A percentile compares a stretch with the other conserved stretches of the same genome.
phyloP scores from a whole-genome alignment of 2,113 vertebrate genomes.

The Dipodomys stephensi region DNA sequence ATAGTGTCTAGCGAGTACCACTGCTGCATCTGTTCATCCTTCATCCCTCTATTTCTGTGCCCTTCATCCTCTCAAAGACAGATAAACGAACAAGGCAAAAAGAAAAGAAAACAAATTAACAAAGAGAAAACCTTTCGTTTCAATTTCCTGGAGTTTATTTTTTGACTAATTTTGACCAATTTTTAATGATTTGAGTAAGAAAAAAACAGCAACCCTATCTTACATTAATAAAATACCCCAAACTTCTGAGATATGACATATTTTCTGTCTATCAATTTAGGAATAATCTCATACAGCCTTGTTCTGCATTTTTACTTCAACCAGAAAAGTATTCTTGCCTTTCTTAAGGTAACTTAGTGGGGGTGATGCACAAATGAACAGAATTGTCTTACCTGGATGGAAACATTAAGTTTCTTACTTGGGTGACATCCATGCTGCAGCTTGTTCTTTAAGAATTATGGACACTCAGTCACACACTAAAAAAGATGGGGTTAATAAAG shows the following conservation, averaged over 20 bases:
- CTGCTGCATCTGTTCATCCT: too few relatives aligned
- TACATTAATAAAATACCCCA: neutral
- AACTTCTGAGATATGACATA: slow-evolving; percentile 26
- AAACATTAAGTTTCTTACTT: neutral
- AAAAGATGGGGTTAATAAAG: neutral
- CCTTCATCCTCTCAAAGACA: too few relatives aligned
- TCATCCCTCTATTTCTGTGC: too few relatives aligned
- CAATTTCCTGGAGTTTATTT: slow-evolving; percentile 4
- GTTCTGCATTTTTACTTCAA: neutral
- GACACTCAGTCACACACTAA: neutral
- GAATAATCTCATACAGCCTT: neutral
- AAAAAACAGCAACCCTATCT: neutral
- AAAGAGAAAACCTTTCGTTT: too few relatives aligned
- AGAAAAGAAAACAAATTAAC: too few relatives aligned
- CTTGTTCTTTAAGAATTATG: neutral
- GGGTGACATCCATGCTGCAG: neutral
- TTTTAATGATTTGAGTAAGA: slow-evolving; percentile 36
- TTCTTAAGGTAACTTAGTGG: neutral
- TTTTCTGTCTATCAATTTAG: slow-evolving; percentile 14
- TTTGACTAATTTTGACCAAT: neutral
- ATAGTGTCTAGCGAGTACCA: too few relatives aligned
- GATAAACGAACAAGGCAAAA: too few relatives aligned
- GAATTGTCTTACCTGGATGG: neutral
- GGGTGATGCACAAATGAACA: neutral
- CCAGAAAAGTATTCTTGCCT: too few relatives aligned